Evolutionary conservation across 2,888 invertebrate species (phyloP).

Genomic region (Acanthoscelides obtectus): DNA sequence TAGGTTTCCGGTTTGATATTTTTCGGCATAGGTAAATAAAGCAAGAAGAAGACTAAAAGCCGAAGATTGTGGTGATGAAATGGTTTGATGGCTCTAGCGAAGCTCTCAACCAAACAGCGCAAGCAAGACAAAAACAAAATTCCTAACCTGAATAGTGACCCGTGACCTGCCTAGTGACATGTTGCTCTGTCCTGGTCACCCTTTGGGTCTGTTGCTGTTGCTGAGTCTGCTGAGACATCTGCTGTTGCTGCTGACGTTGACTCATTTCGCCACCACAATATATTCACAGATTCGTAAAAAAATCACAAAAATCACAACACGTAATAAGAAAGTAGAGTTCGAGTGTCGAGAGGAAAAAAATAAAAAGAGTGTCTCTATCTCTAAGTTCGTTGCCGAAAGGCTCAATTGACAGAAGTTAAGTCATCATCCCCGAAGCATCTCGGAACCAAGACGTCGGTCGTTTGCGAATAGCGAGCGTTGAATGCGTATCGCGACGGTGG

Average conservation of each 20-base stretch:
- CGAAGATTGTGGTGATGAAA: background rate
- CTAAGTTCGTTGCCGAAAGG: conserved; percentile 46
- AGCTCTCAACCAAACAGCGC: background rate
- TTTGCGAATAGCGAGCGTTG: conserved; percentile 88
- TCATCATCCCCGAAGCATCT: conserved; percentile 68
- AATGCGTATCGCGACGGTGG: conserved; percentile 50
- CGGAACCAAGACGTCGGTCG: conserved; percentile 84
- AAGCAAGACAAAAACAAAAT: background rate
- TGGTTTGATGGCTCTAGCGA: background rate
- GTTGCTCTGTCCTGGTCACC: conserved; percentile 70
- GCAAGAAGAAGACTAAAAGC: background rate
- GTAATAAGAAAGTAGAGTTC: conserved; percentile 20
- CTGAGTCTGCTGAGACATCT: conserved; percentile 50
- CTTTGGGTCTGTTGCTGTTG: conserved; percentile 52
- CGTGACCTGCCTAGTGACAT: conserved; percentile 74
- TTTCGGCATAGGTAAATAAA: background rate
- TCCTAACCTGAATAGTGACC: conserved; percentile 62
- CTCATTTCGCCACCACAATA: conserved; percentile 45
- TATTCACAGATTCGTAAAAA: conserved; percentile 20
- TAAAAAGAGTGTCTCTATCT: conserved; percentile 34
- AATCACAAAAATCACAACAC: conserved; percentile 42
- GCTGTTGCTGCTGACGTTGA: conserved; percentile 68
- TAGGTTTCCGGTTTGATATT: background rate
- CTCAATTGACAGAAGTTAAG: conserved; percentile 66
- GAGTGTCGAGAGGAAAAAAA: conserved; percentile 26